Conservation (phyloP, 2,113 vertebrate genomes). For the Proteles cristata region DNA sequence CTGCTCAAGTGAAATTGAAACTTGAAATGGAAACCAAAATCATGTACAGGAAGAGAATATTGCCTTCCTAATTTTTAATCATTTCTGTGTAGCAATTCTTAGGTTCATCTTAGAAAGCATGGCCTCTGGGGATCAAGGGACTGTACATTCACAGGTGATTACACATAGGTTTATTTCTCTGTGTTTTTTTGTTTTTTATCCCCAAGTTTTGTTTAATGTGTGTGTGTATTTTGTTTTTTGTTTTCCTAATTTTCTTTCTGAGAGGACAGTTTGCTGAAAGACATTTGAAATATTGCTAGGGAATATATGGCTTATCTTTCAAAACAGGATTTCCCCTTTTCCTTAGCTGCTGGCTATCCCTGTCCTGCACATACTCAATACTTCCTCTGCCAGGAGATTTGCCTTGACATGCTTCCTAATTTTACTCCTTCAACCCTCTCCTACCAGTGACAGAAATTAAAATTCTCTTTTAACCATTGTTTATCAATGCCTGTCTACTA, state of each 20-base stretch:
- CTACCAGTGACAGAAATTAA: background rate
- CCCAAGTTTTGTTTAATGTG: background rate
- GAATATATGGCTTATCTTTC: background rate
- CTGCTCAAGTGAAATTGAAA: conserved; percentile 79
- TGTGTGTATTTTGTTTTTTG: background rate
- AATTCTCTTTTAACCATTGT: background rate
- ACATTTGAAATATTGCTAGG: conserved; percentile 24
- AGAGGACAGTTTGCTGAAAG: background rate
- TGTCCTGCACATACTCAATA: background rate
- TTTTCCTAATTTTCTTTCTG: conserved; percentile 51
- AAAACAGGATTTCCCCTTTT: conserved; percentile 4
- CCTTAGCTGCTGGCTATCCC: background rate
- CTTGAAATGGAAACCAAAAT: conserved; percentile 76
- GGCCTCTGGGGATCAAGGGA: conserved; percentile 62
- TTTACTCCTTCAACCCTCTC: too few relatives aligned
- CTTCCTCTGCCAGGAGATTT: background rate
- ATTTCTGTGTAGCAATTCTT: conserved; percentile 62
- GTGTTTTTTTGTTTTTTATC: background rate
- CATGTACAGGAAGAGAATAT: conserved; percentile 76
- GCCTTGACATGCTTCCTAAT: background rate
- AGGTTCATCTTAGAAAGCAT: conserved; percentile 57
- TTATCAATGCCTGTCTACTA: background rate
- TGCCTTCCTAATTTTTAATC: conserved; percentile 80
- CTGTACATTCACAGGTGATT: conserved; percentile 27
- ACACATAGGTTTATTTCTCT: conserved; percentile 40